Evolutionary conservation across 1,140 invertebrate species (phyloP).

Genomic region (Platorchestia sp.): DNA sequence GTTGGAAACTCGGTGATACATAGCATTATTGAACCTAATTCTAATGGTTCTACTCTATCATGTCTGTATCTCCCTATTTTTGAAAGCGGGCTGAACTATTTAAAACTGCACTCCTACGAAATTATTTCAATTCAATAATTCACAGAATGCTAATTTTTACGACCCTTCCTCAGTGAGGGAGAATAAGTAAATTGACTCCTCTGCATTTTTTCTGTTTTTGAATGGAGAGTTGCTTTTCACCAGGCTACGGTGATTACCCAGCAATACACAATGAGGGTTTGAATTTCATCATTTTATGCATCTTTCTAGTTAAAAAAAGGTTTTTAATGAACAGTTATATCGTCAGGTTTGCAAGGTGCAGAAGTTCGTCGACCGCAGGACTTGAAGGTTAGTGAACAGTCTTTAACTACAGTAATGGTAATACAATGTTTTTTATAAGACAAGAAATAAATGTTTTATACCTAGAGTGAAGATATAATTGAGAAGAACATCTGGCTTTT

Average conservation of each 20-base stretch:
- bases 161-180: too few relatives aligned
- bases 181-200: too few relatives aligned
- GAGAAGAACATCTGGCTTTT: background rate
- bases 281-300: background rate
- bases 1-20: too few relatives aligned
- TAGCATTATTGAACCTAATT: too few relatives aligned
- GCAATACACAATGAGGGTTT: background rate
- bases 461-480: background rate
- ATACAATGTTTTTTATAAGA: background rate
- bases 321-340: background rate
- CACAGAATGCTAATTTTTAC: too few relatives aligned
- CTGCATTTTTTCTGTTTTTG: too few relatives aligned
- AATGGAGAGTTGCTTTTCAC: too few relatives aligned
- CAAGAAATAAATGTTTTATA: background rate
- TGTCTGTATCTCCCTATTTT: too few relatives aligned
- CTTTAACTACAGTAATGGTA: background rate
- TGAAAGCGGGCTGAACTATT: too few relatives aligned
- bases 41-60: too few relatives aligned
- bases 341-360: background rate
- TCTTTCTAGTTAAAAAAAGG: background rate
- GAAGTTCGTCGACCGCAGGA: background rate
- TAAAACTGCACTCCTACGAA: too few relatives aligned
- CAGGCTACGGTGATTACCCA: background rate
- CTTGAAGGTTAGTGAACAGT: background rate
- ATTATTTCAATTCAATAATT: too few relatives aligned